These are phyloP conservation scores for Netelia inedita DNA, from an alignment of 2,888 invertebrate genomes.

Conservation along the genomic window DNA sequence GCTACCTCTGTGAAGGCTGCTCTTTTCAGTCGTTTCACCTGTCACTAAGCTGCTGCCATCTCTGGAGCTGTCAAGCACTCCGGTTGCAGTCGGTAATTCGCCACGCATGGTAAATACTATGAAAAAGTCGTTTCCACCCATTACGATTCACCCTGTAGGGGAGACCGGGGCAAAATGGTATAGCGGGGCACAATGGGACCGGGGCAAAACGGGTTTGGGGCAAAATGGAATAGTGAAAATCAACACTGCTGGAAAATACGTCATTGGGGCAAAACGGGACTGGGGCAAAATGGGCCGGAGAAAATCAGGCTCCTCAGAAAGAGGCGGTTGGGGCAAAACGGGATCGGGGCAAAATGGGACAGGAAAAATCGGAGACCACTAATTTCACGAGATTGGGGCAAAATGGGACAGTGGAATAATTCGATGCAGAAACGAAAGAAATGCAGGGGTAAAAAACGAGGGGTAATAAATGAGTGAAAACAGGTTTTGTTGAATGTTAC, in stretches of 20 bases:
- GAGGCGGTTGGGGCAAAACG: conserved; percentile 4
- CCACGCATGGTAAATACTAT: no score
- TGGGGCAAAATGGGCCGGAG: conserved; percentile 20
- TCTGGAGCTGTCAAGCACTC: no score
- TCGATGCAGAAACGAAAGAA: conserved; percentile 5
- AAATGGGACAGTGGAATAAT: conserved; percentile 48
- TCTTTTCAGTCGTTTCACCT: no score
- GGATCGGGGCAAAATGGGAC: not conserved
- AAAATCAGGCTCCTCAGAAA: conserved; percentile 20
- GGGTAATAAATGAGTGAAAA: conserved; percentile 36
- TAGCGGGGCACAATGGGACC: no score
- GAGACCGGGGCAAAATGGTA: no score
- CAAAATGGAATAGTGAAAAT: conserved; percentile 33
- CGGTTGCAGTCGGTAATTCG: no score
- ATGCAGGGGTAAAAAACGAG: conserved; percentile 29
- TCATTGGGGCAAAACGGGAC: no score
- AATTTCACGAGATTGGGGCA: conserved; percentile 41
- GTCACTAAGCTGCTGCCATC: no score
- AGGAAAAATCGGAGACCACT: conserved; percentile 31
- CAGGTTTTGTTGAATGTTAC: conserved; percentile 34
- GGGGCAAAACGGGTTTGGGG: no score
- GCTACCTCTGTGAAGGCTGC: no score
- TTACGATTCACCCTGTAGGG: no score
- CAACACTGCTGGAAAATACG: conserved; percentile 33
- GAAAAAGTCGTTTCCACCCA: no score